phyloP scores from a whole-genome alignment of 2,888 invertebrate genomes.

The Notocelia uddmanniana region DNA sequence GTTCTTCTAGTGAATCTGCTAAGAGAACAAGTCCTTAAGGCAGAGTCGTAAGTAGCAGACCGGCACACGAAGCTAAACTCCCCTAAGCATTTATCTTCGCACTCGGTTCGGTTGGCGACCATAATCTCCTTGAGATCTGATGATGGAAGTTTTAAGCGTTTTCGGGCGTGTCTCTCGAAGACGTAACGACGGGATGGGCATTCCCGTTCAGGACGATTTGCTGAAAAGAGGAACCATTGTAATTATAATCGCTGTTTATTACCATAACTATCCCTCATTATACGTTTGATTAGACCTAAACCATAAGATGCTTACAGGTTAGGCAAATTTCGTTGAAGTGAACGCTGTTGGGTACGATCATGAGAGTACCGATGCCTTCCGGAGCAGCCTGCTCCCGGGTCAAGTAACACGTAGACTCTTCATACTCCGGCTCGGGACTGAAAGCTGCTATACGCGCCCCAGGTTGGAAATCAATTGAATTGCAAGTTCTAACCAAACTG shows the following conservation, averaged over 20 bases:
- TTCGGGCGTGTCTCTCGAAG: conserved; percentile 94
- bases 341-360: conserved; percentile 95
- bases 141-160: conserved; percentile 92
- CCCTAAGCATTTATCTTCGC: conserved; percentile 95
- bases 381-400: conserved; percentile 94
- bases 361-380: conserved; percentile 95
- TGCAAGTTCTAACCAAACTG: conserved; percentile 93
- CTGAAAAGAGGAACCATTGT: conserved; percentile 59
- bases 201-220: conserved; percentile 94
- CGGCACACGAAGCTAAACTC: conserved; percentile 96
- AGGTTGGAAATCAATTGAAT: conserved; percentile 96
- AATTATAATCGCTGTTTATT: background rate
- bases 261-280: background rate
- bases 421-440: conserved; percentile 93
- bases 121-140: conserved; percentile 94
- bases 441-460: conserved; percentile 94
- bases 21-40: conserved; percentile 91
- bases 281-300: background rate
- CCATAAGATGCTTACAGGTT: conserved; percentile 89
- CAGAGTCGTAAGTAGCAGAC: conserved; percentile 93
- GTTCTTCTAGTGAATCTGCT: conserved; percentile 94
- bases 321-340: conserved; percentile 96
- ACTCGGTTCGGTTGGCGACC: conserved; percentile 94
- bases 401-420: conserved; percentile 94
- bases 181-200: conserved; percentile 95